Conservation (phyloP, 2,113 vertebrate species). For the Accipiter virgatus region DNA sequence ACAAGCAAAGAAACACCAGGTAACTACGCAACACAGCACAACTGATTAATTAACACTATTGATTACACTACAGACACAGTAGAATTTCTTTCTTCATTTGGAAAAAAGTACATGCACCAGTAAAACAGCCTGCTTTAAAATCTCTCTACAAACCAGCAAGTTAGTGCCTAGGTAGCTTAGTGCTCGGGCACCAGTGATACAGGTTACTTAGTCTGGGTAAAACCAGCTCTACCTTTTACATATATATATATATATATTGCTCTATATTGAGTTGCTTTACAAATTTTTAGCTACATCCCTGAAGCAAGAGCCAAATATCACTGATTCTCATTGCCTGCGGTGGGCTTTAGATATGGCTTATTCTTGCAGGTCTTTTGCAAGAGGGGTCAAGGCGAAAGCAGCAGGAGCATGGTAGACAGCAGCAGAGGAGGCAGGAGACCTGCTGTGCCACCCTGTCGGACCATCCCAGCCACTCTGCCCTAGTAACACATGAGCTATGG, state of each 20-base stretch:
- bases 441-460: not conserved
- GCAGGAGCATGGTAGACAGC: not conserved
- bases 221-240: not conserved
- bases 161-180: not conserved
- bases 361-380: not conserved
- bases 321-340: not conserved
- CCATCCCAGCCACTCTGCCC: not conserved
- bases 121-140: not conserved
- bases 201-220: not conserved
- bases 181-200: not conserved
- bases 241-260: too few relatives aligned
- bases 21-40: not conserved
- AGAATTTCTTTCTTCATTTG: not conserved
- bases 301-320: not conserved
- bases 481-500: not conserved
- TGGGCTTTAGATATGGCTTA: not conserved
- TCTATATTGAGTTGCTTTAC: not conserved
- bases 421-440: not conserved
- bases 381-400: fast-evolving
- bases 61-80: not conserved
- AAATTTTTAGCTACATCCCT: not conserved
- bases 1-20: not conserved
- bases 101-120: not conserved
- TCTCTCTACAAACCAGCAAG: not conserved
- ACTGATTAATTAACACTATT: not conserved